These are phyloP conservation scores for Drosophila obscura DNA, from an alignment of 1,140 invertebrate genomes.

Conservation along the genomic window DNA sequence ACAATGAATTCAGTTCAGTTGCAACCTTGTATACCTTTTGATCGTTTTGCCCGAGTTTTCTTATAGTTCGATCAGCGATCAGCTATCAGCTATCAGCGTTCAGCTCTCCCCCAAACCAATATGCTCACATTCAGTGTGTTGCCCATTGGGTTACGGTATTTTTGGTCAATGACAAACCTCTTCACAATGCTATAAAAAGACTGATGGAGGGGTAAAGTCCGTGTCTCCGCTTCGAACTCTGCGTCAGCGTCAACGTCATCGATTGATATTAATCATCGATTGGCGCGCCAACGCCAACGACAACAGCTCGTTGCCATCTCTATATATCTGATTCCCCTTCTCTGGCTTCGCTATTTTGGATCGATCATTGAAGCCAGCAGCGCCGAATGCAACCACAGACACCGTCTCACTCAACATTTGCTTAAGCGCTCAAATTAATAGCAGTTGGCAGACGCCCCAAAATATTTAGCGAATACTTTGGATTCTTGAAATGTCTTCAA, in stretches of 20 bases:
- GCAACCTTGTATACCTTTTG: too few relatives aligned
- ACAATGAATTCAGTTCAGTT: too few relatives aligned
- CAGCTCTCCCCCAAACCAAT: neutral
- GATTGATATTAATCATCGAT: conserved; percentile 64
- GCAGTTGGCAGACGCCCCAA: too few relatives aligned
- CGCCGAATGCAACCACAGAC: conserved; percentile 5
- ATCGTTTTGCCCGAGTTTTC: too few relatives aligned
- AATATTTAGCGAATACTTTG: too few relatives aligned
- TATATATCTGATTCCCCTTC: neutral
- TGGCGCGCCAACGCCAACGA: conserved; percentile 26
- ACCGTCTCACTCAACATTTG: neutral
- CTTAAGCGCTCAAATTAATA: neutral
- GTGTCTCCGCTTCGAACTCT: conserved; percentile 21
- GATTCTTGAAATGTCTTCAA: too few relatives aligned
- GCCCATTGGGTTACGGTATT: conserved; percentile 32
- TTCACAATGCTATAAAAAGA: conserved; percentile 37
- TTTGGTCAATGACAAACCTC: conserved; percentile 70
- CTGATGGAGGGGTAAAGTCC: conserved; percentile 1
- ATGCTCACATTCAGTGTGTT: neutral
- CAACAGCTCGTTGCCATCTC: neutral
- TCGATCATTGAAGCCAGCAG: conserved; percentile 24
- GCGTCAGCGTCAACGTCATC: conserved; percentile 46
- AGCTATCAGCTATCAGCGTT: neutral
- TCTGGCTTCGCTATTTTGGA: neutral
- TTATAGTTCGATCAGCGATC: neutral